phyloP scores from a whole-genome alignment of 2,888 invertebrate species.

The Euproctis similis region DNA sequence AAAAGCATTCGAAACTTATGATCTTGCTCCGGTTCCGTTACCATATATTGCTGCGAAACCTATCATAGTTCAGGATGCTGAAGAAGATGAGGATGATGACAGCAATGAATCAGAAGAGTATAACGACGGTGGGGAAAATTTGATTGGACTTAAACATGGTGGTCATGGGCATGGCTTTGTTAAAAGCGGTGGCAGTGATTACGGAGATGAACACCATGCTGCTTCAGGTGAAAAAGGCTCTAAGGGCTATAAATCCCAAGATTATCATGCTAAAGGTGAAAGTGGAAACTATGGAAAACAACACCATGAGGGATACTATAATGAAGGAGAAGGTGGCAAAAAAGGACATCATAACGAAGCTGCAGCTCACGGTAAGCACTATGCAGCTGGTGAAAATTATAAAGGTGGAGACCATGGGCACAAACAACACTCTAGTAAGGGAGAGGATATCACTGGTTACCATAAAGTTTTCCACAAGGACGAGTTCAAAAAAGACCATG shows the following conservation, averaged over 20 bases:
- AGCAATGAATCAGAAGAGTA: slow-evolving; percentile 39
- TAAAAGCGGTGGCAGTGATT: slow-evolving; percentile 65
- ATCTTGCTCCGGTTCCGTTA: slow-evolving; percentile 46
- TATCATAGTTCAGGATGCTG: slow-evolving; percentile 41
- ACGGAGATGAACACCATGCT: slow-evolving; percentile 61
- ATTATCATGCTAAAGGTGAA: slow-evolving; percentile 73
- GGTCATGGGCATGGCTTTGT: slow-evolving; percentile 36
- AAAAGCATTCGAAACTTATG: slow-evolving; percentile 41
- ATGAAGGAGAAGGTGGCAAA: slow-evolving; percentile 70
- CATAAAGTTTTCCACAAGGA: slow-evolving; percentile 85
- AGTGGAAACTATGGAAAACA: slow-evolving; percentile 73
- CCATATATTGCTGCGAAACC: slow-evolving; percentile 56
- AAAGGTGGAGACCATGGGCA: slow-evolving; percentile 76
- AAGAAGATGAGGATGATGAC: slow-evolving; percentile 41
- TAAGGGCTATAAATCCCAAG: slow-evolving; percentile 71
- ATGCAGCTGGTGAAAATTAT: slow-evolving; percentile 66
- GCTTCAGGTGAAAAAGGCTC: slow-evolving; percentile 74
- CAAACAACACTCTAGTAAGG: slow-evolving; percentile 79
- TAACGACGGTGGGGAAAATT: slow-evolving; percentile 26
- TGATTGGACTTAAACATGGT: slow-evolving; percentile 26
- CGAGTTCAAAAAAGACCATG: slow-evolving; percentile 85
- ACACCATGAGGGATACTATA: slow-evolving; percentile 69
- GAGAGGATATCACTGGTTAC: slow-evolving; percentile 81
- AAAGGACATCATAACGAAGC: slow-evolving; percentile 71
- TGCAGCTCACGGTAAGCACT: slow-evolving; percentile 72